Evolutionary conservation across 2,113 vertebrate genomes (phyloP).

Genomic region (Piprites chloris): DNA sequence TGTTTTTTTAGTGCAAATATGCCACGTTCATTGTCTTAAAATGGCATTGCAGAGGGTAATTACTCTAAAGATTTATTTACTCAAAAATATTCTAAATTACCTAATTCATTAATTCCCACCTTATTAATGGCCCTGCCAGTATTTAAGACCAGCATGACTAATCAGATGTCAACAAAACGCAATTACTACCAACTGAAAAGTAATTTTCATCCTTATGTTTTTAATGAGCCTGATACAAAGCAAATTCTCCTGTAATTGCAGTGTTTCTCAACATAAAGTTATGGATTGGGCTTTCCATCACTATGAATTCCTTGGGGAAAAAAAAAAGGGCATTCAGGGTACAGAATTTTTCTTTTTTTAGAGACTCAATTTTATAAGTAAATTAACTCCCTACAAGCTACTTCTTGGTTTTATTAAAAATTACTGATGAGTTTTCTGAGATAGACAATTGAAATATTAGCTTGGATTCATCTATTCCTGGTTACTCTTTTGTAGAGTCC

Average conservation of each 20-base stretch:
- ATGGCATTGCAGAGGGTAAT: neutral
- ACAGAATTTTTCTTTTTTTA: neutral
- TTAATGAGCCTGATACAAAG: slow-evolving; percentile 33
- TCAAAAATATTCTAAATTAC: neutral
- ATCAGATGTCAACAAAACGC: slow-evolving; percentile 49
- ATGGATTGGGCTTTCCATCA: neutral
- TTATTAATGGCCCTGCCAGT: slow-evolving; percentile 32
- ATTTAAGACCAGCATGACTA: slow-evolving; percentile 38
- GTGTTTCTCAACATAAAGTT: neutral
- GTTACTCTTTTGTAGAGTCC: neutral
- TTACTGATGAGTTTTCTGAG: neutral
- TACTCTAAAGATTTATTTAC: slow-evolving; percentile 33
- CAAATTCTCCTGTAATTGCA: neutral
- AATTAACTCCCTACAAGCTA: neutral
- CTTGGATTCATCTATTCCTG: neutral
- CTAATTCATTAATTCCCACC: slow-evolving; percentile 26
- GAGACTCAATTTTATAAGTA: neutral
- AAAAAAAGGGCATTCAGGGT: neutral
- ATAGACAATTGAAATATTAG: neutral
- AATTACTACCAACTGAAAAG: slow-evolving; percentile 33
- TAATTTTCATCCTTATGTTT: slow-evolving; percentile 32
- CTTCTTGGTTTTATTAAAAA: neutral
- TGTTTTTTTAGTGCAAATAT: neutral
- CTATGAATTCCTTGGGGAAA: neutral
- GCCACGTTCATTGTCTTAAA: neutral